Evolutionary conservation across 2,888 invertebrate genomes (phyloP).

Genomic region (Liodrosophila aerea): DNA sequence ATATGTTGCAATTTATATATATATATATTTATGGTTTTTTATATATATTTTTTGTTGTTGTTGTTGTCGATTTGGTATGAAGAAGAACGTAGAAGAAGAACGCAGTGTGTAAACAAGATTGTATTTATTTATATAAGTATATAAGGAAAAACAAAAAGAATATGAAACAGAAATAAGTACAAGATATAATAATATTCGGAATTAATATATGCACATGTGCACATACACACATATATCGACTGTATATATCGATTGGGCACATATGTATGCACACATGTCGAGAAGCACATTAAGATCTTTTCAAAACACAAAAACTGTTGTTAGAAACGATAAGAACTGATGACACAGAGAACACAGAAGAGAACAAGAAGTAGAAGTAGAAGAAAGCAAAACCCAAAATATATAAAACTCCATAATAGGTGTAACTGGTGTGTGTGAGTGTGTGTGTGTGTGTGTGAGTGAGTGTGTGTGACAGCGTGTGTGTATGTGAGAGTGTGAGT

Average conservation of each 20-base stretch:
- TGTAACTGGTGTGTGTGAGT: conserved; percentile 14
- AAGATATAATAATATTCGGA: conserved; percentile 48
- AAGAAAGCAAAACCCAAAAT: conserved; percentile 45
- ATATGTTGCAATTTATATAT: conserved; percentile 19
- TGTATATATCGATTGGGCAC: conserved; percentile 34
- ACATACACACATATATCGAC: conserved; percentile 12
- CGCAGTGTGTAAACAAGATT: conserved; percentile 72
- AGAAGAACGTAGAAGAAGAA: conserved; percentile 75
- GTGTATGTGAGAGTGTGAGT: conserved; percentile 14
- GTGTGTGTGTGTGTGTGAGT: conserved; percentile 24
- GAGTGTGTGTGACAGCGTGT: conserved; percentile 10
- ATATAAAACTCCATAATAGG: conserved; percentile 31
- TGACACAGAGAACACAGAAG: conserved; percentile 44
- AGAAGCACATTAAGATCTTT: conserved; percentile 16
- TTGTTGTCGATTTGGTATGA: conserved; percentile 67
- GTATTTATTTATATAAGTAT: conserved; percentile 46
- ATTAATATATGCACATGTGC: conserved; percentile 1
- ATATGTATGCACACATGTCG: too few species aligned
- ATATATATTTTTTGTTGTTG: conserved; percentile 25
- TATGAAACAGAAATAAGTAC: conserved; percentile 40
- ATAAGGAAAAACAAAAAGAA: conserved; percentile 45
- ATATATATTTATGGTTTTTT: conserved; percentile 28
- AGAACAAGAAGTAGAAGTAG: conserved; percentile 49
- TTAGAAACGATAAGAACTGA: conserved; percentile 39
- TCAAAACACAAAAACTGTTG: conserved; percentile 12